Base-by-base conservation (phyloP, 2,888 invertebrate species). In the Heterodera filipjevi region DNA sequence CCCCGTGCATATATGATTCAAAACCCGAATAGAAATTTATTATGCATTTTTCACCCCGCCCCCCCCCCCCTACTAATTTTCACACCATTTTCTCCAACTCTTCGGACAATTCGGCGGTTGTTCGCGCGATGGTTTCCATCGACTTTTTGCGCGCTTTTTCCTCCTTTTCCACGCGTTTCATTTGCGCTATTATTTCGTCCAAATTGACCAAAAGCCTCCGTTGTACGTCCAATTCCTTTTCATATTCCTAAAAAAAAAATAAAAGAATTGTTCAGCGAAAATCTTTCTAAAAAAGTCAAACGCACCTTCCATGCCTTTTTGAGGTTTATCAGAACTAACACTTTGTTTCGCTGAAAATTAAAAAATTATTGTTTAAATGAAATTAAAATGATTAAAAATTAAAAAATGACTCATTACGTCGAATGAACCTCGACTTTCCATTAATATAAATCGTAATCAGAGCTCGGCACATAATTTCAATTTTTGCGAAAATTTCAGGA, bases 241-340 rank as follows among this genome's bases (percentile, higher is more conserved):
- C 59, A 19, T 76, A 59, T 27, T 75, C 64, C 64, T 39, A 10
- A 27, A 46, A 12, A 6, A 27, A 59, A 59, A 6, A 46, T 19
- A 30, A 27, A 30, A 27, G 22, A 78, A 59, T 77, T 66, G 0
- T 46, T 8, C 19, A 59, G 32, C 79, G 71, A 68, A 71, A n/a
- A 83, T n/a, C n/a, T n/a, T n/a, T n/a, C n/a, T n/a, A n/a, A n/a
- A n/a, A n/a, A n/a, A n/a, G n/a, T n/a, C n/a, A n/a, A n/a, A n/a
- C n/a, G n/a, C n/a, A n/a, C n/a, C n/a, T n/a, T n/a, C n/a, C n/a
- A 68, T 22, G 72, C 71, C 32, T 77, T 73, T 71, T 81, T 84
- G 77, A 82, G 71, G 32, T 77, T 76, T 12, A 85, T 79, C 49
- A 82, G 70, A 8, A 71, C 76, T n/a, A 85, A 46, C 77, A 70